Evolutionary conservation across 2,888 invertebrate genomes (phyloP).

Genomic region (Thysanoteuthis rhombus): DNA sequence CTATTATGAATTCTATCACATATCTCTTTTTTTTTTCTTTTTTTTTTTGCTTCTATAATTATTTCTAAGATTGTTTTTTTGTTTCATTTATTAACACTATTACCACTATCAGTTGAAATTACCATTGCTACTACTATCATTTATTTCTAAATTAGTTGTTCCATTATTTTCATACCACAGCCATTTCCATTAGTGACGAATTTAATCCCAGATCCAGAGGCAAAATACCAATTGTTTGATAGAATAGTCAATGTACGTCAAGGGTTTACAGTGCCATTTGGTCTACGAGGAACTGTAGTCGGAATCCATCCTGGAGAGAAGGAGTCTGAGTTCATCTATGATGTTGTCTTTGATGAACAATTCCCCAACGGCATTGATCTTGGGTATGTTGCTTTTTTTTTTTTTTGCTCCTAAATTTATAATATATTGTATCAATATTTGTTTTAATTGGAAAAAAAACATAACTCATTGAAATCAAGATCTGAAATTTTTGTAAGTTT

Average conservation of each 20-base stretch:
- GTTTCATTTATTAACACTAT: not conserved
- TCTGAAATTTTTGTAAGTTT: too few species aligned
- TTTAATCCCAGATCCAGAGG: conserved; percentile 75
- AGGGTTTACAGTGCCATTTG: conserved; percentile 80
- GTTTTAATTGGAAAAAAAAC: too few species aligned
- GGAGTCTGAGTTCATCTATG: conserved; percentile 75
- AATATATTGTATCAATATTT: too few species aligned
- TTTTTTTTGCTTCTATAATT: too few species aligned
- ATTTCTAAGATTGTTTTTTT: too few species aligned
- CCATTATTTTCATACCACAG: not conserved
- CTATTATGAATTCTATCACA: too few species aligned
- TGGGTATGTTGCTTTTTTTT: conserved; percentile 68
- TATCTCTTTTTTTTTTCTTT: too few species aligned
- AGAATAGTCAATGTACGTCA: conserved; percentile 83
- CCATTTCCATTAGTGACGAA: conserved; percentile 37
- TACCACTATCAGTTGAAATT: not conserved
- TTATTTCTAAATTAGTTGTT: not conserved
- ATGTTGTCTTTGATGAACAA: conserved; percentile 82
- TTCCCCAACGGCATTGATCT: conserved; percentile 77
- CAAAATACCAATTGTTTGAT: conserved; percentile 80
- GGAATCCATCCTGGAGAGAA: conserved; percentile 69
- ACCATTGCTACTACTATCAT: not conserved
- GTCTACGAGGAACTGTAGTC: conserved; percentile 86
- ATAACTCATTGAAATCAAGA: too few species aligned
- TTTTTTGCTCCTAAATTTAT: conserved; percentile 36